Evolutionary conservation across 2,113 vertebrate genomes (phyloP), one percentile per base, ranked within the genome.

Genomic region (Propithecus coquereli): DNA sequence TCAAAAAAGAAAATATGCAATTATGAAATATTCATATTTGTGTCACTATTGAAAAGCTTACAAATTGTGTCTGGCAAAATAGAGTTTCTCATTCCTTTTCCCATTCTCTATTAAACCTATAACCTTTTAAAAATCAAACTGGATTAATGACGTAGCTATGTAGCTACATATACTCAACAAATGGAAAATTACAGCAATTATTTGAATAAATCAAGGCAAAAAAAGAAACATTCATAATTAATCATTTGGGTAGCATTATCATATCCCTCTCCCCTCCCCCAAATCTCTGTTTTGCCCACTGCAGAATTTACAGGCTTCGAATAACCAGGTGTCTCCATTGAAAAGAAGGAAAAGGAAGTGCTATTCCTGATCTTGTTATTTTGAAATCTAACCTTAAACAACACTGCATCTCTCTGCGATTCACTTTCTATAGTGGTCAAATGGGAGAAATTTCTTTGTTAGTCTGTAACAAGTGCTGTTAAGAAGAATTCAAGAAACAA

Each of bases 1-100:
- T 97, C 93, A 66, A 93, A 98, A 97, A 98, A 89, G 50, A 98
- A 97, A 96, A 91, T 63, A 87, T 94, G 85, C 90, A 98, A 97
- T 96, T 97, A 97, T 97, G 84, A 97, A 98, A 94, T 83, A 94
- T 97, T 98, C 61, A 95, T 84, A 92, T 97, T 98, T 25, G 70
- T 98, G 66, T 87, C 71, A 79, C 63, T 90, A 43, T 54, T 95
- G 93, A 77, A 74, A 93, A 96, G 13, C 94, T 97, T 90, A 88
- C 59, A 95, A 74, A 61, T 88, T 90, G 43, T 96, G 87, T 95
- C 68, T 96, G 88, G 86, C 57, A 97, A 98, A 84, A 92, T 34
- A 70, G 83, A 97, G 40, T 23, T 96, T 94, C 95, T 93, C 79
- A 84, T 94, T 82, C 80, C 70, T 92, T 95, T 90, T 20, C 57